Evolutionary conservation across 2,797 vertebrate species (phyloP).

Genomic region (Brachyrhaphis roseni): DNA sequence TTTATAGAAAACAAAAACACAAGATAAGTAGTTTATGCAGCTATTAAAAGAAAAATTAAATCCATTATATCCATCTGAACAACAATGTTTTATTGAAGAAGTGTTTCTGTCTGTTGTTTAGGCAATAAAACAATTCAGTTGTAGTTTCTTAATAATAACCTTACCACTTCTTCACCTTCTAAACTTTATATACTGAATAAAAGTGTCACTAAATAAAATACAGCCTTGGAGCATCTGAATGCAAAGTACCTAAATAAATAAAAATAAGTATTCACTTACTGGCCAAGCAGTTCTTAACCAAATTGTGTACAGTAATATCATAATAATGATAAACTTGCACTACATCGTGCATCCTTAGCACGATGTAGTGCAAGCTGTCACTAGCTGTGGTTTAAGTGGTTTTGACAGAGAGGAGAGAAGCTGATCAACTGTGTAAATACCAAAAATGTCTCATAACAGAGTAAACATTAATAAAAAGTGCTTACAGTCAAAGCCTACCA

Average conservation of each 20-base stretch:
- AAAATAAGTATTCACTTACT: background rate
- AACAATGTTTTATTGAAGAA: background rate
- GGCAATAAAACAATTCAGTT: background rate
- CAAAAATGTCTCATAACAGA: conserved; percentile 4
- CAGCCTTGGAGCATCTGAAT: background rate
- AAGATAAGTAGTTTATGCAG: background rate
- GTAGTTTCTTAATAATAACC: background rate
- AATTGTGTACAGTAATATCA: background rate
- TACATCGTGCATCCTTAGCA: background rate
- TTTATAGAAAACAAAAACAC: background rate
- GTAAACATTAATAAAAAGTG: conserved; percentile 7
- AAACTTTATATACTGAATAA: background rate
- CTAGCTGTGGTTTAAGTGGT: background rate
- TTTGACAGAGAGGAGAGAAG: background rate
- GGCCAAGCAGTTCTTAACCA: background rate
- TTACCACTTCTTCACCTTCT: background rate
- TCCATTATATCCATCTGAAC: background rate
- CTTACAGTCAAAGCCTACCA: background rate
- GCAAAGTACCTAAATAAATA: background rate
- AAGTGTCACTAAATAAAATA: background rate
- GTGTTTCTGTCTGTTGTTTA: background rate
- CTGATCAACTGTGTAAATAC: background rate
- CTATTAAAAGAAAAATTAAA: background rate
- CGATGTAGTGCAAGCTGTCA: background rate
- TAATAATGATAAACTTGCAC: background rate